These are phyloP conservation scores for Cebus imitator DNA, from an alignment of 2,113 vertebrate species.

Conservation along the genomic window DNA sequence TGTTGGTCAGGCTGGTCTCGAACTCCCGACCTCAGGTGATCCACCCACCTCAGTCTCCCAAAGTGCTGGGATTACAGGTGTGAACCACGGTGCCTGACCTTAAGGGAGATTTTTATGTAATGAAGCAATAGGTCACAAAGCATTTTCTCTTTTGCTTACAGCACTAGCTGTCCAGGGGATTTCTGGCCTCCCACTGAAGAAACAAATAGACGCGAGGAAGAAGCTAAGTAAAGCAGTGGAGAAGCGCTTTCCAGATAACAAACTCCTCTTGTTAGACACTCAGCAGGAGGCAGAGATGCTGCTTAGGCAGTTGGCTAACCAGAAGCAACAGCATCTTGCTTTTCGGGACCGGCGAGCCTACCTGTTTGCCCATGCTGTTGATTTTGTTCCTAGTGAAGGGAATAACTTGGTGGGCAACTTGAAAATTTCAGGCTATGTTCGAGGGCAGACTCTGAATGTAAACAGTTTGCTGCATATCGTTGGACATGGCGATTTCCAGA, in stretches of 20 bases:
- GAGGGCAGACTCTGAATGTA: conserved; percentile 88
- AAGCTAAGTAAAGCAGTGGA: conserved; percentile 89
- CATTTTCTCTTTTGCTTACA: conserved; percentile 58
- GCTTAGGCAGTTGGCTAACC: conserved; percentile 90
- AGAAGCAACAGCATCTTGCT: conserved; percentile 91
- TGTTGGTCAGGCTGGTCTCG: too few relatives aligned
- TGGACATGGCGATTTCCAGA: conserved; percentile 96
- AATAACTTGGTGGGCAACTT: conserved; percentile 88
- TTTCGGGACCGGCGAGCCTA: conserved; percentile 92
- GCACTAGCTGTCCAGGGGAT: conserved; percentile 92
- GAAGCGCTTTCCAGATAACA: conserved; percentile 91
- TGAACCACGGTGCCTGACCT: not conserved
- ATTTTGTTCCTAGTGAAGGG: conserved; percentile 86
- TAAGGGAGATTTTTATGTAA: not conserved
- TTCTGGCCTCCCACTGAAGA: conserved; percentile 89
- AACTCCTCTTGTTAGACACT: conserved; percentile 88
- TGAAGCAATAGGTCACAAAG: not conserved
- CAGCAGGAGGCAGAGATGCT: conserved; percentile 91
- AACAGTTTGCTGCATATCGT: conserved; percentile 94
- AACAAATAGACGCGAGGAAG: conserved; percentile 89
- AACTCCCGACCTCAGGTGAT: too few relatives aligned
- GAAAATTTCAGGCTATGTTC: conserved; percentile 93
- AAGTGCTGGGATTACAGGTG: too few relatives aligned
- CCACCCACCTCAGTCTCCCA: too few relatives aligned
- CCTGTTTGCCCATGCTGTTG: conserved; percentile 87